A percentile compares a stretch with the other conserved stretches of the same genome.
phyloP scores from a whole-genome alignment of 1,140 invertebrate genomes.

The Ctenoplectra terminalis region DNA sequence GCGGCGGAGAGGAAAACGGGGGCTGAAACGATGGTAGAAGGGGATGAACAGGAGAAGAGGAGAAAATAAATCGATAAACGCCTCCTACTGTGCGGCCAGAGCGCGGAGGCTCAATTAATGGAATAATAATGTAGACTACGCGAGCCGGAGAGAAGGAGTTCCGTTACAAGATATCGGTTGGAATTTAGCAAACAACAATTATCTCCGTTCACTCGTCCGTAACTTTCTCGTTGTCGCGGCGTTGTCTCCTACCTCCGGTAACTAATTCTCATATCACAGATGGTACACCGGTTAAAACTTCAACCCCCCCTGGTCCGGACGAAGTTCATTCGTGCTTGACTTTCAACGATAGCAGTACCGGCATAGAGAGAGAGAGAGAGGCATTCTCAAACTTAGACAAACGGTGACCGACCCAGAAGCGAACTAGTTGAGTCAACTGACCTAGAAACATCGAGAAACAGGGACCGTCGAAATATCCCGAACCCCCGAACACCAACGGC shows the following conservation, averaged over 20 bases:
- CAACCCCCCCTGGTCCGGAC: background rate
- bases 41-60: background rate
- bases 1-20: too few species aligned
- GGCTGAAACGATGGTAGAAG: background rate
- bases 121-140: conserved; percentile 38
- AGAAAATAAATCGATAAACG: conserved; percentile 37
- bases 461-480: conserved; percentile 44
- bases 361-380: background rate
- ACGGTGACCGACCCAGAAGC: conserved; percentile 60
- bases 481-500: background rate
- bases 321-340: conserved; percentile 67
- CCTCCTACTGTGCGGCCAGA: background rate
- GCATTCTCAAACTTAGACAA: conserved; percentile 57
- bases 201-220: conserved; percentile 51
- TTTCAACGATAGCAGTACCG: conserved; percentile 47
- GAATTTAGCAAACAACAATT: conserved; percentile 63
- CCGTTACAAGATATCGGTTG: conserved; percentile 47
- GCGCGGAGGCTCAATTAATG: conserved; percentile 46
- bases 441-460: conserved; percentile 63
- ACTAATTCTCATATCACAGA: conserved; percentile 65
- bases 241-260: conserved; percentile 35
- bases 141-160: conserved; percentile 12
- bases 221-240: conserved; percentile 55
- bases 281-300: conserved; percentile 63
- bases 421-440: conserved; percentile 53